These are phyloP conservation scores for Acrobasis suavella DNA, from an alignment of 2,888 invertebrate genomes.

Conservation along the genomic window DNA sequence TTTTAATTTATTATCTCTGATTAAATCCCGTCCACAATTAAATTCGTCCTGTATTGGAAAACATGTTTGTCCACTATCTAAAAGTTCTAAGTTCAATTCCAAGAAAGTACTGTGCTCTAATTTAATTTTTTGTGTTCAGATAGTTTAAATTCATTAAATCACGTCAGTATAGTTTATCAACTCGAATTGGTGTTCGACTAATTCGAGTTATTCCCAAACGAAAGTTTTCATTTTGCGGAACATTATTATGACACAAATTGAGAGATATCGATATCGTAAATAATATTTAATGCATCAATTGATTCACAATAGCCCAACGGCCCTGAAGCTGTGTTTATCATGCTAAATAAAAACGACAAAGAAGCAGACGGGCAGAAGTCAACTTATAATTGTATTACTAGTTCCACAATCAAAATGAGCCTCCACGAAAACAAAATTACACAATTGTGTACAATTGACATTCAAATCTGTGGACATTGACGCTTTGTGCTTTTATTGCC, in stretches of 20 bases:
- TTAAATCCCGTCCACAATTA: too few relatives aligned
- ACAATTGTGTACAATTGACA: conserved; percentile 82
- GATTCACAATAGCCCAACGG: conserved; percentile 62
- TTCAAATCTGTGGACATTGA: conserved; percentile 80
- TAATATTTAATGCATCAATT: conserved; percentile 58
- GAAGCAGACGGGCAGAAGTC: conserved; percentile 70
- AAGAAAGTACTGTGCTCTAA: too few relatives aligned
- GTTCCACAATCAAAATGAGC: conserved; percentile 76
- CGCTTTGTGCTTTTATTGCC: conserved; percentile 81
- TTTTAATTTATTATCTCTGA: conserved; percentile 63
- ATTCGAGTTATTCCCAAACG: neutral
- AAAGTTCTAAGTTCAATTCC: too few relatives aligned
- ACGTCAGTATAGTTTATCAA: too few relatives aligned
- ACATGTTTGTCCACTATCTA: too few relatives aligned
- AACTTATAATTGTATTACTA: conserved; percentile 75
- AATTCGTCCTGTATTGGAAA: too few relatives aligned
- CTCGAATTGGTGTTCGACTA: too few relatives aligned
- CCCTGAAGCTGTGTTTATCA: conserved; percentile 69
- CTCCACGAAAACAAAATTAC: conserved; percentile 79
- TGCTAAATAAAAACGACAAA: conserved; percentile 69
- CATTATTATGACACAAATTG: conserved; percentile 30
- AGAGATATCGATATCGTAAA: conserved; percentile 61
- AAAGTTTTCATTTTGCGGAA: conserved; percentile 1
- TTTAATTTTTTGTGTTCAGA: too few relatives aligned
- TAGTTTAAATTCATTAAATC: too few relatives aligned